Base-by-base conservation (phyloP, 2,888 invertebrate species). In the Adineta ricciae region DNA sequence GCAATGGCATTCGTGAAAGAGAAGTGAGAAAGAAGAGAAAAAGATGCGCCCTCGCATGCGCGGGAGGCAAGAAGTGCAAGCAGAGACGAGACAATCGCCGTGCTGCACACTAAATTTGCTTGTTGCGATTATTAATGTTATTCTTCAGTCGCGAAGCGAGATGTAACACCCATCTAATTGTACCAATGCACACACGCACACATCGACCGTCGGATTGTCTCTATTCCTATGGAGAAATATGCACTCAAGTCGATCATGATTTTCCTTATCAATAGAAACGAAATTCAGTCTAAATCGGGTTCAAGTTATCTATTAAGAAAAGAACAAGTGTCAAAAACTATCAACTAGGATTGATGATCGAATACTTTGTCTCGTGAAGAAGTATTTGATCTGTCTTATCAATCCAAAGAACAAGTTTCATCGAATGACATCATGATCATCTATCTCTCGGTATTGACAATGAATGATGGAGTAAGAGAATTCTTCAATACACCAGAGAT, bases 321-420 rank as follows among this genome's bases (percentile, higher is more conserved):
- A 64, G 32, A 64, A 64, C 64, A 64, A 64, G 64, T 64, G 64
- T 64, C 64, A 64, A 36, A 32, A 64, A 64, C 64, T 64, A 64
- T 64, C 64, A 16, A 32, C 32, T 64, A 32, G 64, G 7, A n/a
- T 64, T 64, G 64, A 64, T 64, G 64, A 36, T 64, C 24, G 32
- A 64, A 27, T 27, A 32, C 64, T 16, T 36, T 14, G 32, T 16
- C 32, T 64, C 27, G 32, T 64, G 19, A 7, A 7, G 32, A 19
- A 64, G 19, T 64, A 64, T n/a, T 64, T 32, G 19, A 14, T 64
- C 1, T 64, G 64, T 19, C 32, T 64, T 64, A 64, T 64, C 32
- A 64, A 27, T 64, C 32, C 19, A 19, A 32, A 64, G 32, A 64
- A 64, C 4, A 9, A 64, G 27, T 32, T 19, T 64, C 32, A 36